Evolutionary conservation across 2,113 vertebrate species (phyloP).

Genomic region (Stictonetta naevosa): DNA sequence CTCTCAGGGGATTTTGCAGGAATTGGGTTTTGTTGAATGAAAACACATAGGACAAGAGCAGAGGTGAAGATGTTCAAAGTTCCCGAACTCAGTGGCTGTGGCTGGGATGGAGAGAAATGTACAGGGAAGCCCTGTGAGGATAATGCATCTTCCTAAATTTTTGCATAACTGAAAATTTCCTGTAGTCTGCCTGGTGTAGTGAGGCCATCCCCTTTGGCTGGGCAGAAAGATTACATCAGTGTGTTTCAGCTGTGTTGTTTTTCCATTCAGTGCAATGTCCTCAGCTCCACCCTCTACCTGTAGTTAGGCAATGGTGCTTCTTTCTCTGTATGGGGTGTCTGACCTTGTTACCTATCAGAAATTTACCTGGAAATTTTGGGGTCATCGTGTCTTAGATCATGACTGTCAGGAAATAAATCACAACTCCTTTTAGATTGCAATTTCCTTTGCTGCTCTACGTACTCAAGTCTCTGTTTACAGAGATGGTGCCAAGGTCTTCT

Average conservation of each 20-base stretch:
- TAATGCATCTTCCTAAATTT: not conserved
- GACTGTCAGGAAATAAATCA: not conserved
- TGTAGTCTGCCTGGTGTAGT: not conserved
- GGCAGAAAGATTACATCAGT: not conserved
- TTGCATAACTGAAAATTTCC: not conserved
- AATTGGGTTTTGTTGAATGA: accelerated
- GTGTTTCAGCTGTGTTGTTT: not conserved
- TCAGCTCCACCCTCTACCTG: not conserved
- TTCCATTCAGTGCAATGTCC: not conserved
- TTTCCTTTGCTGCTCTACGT: not conserved
- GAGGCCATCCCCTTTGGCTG: not conserved
- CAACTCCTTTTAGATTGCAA: not conserved
- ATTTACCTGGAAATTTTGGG: not conserved
- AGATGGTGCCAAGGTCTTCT: not conserved
- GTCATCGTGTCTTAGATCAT: not conserved
- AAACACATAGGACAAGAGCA: not conserved
- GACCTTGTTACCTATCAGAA: not conserved
- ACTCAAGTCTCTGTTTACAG: not conserved
- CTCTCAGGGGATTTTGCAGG: not conserved
- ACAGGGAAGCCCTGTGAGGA: not conserved
- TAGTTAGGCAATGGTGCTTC: not conserved
- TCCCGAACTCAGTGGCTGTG: not conserved
- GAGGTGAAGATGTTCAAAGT: not conserved
- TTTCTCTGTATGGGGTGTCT: not conserved
- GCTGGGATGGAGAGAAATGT: not conserved